A percentile compares a stretch with the other conserved stretches of the same genome.
These are phyloP conservation scores for Chloroceryle inda DNA, from an alignment of 2,797 vertebrate species.

Conservation along the genomic window DNA sequence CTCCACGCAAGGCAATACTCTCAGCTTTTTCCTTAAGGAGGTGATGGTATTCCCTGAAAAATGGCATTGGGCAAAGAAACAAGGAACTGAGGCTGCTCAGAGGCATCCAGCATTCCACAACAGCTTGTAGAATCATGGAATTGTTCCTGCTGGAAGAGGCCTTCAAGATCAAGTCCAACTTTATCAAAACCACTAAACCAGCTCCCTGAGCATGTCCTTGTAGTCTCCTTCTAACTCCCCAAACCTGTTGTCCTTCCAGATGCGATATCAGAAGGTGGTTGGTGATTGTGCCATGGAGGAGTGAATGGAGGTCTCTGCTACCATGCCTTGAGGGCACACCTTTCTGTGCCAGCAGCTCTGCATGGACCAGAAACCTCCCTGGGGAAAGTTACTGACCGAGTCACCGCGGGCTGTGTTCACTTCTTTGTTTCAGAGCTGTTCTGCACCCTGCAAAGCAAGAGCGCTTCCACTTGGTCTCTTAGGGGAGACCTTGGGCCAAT, in stretches of 20 bases:
- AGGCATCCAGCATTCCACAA: background rate
- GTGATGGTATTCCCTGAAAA: background rate
- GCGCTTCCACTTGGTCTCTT: background rate
- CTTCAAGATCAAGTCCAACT: too few relatives aligned
- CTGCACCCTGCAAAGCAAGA: background rate
- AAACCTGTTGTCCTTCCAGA: background rate
- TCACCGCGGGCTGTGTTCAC: accelerated
- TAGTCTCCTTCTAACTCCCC: background rate
- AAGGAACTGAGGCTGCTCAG: background rate
- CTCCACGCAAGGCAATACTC: background rate
- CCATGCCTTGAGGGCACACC: background rate
- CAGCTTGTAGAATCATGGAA: background rate
- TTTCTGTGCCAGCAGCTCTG: background rate
- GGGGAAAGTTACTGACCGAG: background rate
- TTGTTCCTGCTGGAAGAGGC: too few relatives aligned
- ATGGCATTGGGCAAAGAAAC: background rate
- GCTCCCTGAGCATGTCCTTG: background rate
- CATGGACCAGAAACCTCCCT: background rate
- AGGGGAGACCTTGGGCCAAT: background rate
- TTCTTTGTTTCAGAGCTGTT: background rate
- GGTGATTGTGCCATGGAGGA: background rate
- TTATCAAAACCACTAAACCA: too few relatives aligned
- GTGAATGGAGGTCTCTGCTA: background rate
- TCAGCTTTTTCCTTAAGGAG: background rate
- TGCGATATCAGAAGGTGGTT: background rate